These are phyloP conservation scores for Tragelaphus imberbis DNA, from an alignment of 2,113 vertebrate species.

Conservation along the genomic window DNA sequence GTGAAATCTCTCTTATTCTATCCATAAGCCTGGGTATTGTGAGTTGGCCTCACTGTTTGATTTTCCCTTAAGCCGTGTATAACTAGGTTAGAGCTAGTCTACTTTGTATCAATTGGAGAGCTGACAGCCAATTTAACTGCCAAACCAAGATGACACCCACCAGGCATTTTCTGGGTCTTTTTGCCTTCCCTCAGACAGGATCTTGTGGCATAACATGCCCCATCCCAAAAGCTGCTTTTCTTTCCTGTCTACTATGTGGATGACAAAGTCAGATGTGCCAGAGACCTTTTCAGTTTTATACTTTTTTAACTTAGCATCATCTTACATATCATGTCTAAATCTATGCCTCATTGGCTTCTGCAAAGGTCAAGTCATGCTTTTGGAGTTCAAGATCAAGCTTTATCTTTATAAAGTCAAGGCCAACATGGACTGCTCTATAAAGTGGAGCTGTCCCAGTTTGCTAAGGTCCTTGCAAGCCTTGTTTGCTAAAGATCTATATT, in stretches of 20 bases:
- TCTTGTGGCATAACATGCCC: background rate
- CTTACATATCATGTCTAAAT: background rate
- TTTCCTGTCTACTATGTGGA: background rate
- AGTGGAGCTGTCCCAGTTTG: background rate
- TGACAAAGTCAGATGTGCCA: background rate
- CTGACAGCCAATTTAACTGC: background rate
- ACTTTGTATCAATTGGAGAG: background rate
- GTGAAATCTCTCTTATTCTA: background rate
- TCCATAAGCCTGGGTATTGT: background rate
- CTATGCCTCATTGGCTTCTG: background rate
- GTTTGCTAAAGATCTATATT: slow-evolving; percentile 47
- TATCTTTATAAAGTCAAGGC: background rate
- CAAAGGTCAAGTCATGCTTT: background rate
- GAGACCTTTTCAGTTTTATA: background rate
- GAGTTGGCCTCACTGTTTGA: background rate
- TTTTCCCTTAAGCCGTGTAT: background rate
- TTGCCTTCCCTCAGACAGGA: background rate
- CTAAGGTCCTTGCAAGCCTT: slow-evolving; percentile 9
- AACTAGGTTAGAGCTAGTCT: background rate
- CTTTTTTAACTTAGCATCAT: background rate
- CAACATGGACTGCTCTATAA: background rate
- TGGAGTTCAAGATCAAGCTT: background rate
- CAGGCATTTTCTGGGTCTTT: background rate
- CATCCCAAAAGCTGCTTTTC: background rate
- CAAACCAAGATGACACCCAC: background rate